These are phyloP conservation scores for Noctilio leporinus DNA, from an alignment of 2,113 vertebrate genomes.

Conservation along the genomic window DNA sequence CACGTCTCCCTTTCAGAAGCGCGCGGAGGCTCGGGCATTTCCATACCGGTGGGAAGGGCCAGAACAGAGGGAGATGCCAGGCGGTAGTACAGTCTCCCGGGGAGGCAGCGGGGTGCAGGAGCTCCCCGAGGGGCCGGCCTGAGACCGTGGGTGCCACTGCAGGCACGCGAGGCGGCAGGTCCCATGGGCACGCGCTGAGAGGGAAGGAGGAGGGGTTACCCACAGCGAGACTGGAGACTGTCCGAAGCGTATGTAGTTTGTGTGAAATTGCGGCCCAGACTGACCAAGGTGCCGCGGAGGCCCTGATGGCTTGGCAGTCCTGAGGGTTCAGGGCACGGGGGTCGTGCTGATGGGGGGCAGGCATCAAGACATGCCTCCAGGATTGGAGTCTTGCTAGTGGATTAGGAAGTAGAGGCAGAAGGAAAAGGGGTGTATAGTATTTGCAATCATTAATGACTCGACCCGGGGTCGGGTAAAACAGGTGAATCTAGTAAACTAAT, in stretches of 20 bases:
- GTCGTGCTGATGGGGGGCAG: too few species aligned
- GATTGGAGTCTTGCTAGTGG: background rate
- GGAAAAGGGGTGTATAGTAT: background rate
- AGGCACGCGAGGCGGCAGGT: too few species aligned
- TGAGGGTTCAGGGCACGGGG: background rate
- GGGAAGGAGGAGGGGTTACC: too few species aligned
- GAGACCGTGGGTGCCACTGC: too few species aligned
- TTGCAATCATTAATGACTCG: background rate
- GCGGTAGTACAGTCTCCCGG: accelerated
- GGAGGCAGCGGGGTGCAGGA: background rate
- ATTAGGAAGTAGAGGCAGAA: background rate
- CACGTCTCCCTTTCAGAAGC: background rate
- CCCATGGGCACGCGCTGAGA: background rate
- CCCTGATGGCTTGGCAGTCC: accelerated
- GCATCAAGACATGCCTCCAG: accelerated
- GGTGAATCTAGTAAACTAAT: too few species aligned
- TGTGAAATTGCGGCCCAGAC: background rate
- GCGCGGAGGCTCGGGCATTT: background rate
- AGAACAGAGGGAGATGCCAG: background rate
- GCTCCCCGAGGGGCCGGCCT: too few species aligned
- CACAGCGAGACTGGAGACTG: background rate
- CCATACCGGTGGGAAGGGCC: background rate
- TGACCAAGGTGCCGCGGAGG: accelerated
- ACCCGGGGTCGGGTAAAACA: too few species aligned
- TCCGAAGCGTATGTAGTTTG: accelerated